A percentile compares a stretch with the other conserved stretches of the same genome.
Evolutionary conservation across 2,113 vertebrate genomes (phyloP).

Genomic region (Gallinago media): DNA sequence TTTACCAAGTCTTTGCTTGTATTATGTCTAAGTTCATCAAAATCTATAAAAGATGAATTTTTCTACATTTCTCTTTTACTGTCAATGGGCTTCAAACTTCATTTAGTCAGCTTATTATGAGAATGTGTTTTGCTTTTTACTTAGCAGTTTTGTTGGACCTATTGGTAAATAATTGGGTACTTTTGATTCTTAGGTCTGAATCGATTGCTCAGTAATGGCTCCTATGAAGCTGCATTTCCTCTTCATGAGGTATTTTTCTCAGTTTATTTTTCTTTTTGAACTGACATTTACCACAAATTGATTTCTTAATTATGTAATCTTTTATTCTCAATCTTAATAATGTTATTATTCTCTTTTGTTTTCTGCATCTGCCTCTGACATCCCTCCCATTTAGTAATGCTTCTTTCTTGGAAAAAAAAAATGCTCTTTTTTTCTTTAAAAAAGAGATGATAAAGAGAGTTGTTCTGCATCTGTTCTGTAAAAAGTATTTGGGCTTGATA

Average conservation of each 20-base stretch:
- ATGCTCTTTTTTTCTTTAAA: not conserved
- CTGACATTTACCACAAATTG: not conserved
- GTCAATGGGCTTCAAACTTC: not conserved
- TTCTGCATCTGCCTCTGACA: not conserved
- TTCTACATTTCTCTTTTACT: not conserved
- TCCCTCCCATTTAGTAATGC: not conserved
- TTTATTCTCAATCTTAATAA: not conserved
- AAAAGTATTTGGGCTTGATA: not conserved
- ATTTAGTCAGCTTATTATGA: not conserved
- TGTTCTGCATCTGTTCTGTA: not conserved
- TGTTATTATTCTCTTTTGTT: not conserved
- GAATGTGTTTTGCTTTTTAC: not conserved
- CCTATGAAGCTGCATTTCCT: conserved; percentile 95
- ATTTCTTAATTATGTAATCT: not conserved
- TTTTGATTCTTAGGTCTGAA: conserved; percentile 85
- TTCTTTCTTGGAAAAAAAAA: not conserved
- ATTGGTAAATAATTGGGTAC: conserved; percentile 35
- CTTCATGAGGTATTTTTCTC: conserved; percentile 90
- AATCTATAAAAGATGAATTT: not conserved
- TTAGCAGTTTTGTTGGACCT: not conserved
- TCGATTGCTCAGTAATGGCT: conserved; percentile 92
- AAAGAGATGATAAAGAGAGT: not conserved
- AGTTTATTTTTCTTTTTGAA: not conserved
- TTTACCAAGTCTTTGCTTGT: not conserved
- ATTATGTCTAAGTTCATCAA: not conserved